Evolutionary conservation across 2,888 invertebrate genomes (phyloP).

Genomic region (Palloptera scutellata): DNA sequence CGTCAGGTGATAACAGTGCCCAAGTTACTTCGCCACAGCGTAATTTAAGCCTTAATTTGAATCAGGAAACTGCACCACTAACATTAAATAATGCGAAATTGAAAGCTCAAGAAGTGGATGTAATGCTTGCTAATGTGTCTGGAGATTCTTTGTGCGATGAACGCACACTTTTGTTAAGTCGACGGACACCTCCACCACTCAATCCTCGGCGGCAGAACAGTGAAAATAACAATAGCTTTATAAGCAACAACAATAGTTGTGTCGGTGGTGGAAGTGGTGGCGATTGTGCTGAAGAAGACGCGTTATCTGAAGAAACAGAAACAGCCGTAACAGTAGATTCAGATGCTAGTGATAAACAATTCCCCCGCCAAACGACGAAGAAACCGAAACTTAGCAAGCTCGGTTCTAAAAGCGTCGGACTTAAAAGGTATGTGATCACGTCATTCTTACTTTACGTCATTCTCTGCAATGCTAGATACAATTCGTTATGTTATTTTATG

Average conservation of each 20-base stretch:
- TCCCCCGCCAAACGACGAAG: conserved; percentile 52
- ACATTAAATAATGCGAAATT: conserved; percentile 2
- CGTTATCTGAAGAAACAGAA: conserved; percentile 48
- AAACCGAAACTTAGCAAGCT: conserved; percentile 59
- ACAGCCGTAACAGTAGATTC: conserved; percentile 46
- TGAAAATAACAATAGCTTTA: conserved; percentile 41
- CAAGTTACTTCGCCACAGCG: conserved; percentile 37
- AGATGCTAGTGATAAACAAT: conserved; percentile 55
- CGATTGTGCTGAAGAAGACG: conserved; percentile 39
- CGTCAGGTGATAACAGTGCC: conserved; percentile 30
- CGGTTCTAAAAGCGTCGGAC: conserved; percentile 60
- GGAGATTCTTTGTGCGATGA: conserved; percentile 49
- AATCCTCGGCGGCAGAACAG: conserved; percentile 41
- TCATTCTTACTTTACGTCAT: conserved; percentile 1
- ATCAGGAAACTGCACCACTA: conserved; percentile 9
- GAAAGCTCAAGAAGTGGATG: conserved; percentile 32
- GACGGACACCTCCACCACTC: conserved; percentile 38
- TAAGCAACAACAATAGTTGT: conserved; percentile 46
- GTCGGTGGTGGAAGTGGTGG: conserved; percentile 32
- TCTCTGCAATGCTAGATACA: too few species aligned
- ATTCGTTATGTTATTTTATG: too few species aligned
- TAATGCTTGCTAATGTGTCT: conserved; percentile 35
- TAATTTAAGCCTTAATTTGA: conserved; percentile 38
- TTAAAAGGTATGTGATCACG: conserved; percentile 55
- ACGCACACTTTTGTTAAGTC: conserved; percentile 54